Percentiles rank a stretch among this genome's conserved stretches.
phyloP scores from a whole-genome alignment of 92 coral and sea anemone genomes.

The Parazoanthus darwini region DNA sequence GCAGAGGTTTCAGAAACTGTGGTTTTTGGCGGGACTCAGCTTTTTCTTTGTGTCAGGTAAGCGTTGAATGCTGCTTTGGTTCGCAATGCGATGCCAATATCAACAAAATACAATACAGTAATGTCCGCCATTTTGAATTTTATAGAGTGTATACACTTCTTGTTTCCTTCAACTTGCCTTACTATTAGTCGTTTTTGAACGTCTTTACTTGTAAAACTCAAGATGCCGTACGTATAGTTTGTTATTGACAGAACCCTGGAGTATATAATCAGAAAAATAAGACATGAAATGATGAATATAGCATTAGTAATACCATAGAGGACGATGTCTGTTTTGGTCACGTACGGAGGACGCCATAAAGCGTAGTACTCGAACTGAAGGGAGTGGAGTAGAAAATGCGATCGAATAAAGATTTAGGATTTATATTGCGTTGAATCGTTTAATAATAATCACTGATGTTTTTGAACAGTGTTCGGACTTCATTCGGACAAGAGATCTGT shows the following conservation, averaged over 20 bases:
- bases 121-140: constrained; percentile 32
- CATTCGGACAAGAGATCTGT: neutral
- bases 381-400: neutral
- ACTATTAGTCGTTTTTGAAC: neutral
- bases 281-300: neutral
- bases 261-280: neutral
- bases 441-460: too few species aligned
- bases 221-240: too few species aligned
- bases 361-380: too few species aligned
- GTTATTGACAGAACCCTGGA: neutral
- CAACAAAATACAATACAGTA: neutral
- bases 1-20: neutral
- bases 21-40: constrained; percentile 11
- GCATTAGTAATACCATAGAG: neutral
- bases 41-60: constrained; percentile 20
- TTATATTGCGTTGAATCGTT: neutral
- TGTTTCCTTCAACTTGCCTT: neutral
- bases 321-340: neutral
- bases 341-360: neutral
- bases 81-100: constrained; percentile 9
- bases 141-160: neutral
- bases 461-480: neutral
- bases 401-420: neutral
- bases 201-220: neutral
- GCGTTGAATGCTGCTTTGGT: neutral